Evolutionary conservation across 2,113 vertebrate genomes (phyloP), one percentile per base, ranked within the genome.

Genomic region (Oceanites oceanicus): DNA sequence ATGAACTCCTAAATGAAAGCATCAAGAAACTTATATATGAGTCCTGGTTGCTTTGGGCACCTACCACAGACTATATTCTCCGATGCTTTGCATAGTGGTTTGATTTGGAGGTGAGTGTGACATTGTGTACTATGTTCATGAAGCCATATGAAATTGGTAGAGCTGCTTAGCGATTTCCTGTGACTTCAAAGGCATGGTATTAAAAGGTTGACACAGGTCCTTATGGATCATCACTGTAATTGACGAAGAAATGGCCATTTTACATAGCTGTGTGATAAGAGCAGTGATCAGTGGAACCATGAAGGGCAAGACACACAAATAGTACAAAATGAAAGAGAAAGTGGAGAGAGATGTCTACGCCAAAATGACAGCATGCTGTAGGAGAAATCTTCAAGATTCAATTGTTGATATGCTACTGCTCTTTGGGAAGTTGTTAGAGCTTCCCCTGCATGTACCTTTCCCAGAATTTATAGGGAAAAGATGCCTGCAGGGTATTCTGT

Each of bases 11-110:
- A n/a, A 74, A 42, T 21, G 13, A 38, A 73, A 72, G 6, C 16
- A 9, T 63, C 11, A 55, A 15, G 29, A 62, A 72, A 50, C 4
- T 44, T 86, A 15, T 1, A 15, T 1, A 4, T 0, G 1, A 62
- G 8, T 44, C 12, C 23, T 65, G 55, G 9, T 83, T 86, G 44
- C 22, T 83, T 47, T 70, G 55, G 29, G 9, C 23, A 55, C 6
- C 17, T 70, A 8, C 26, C 5, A 52, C 10, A 47, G 25, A 8
- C 34, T 81, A 1, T 58, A 7, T 73, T 82, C 44, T 87, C n/a
- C 36, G 29, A 7, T 75, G 18, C 19, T 90, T 81, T 89, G 29
- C 16, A 2, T 21, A 36, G 11, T 42, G 45, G 36, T 65, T 89
- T 92, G 21, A 58, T 79, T 77, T 74, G 21, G 30, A 74, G 9